phyloP scores from a whole-genome alignment of 2,113 vertebrate genomes.

The Sisor rabdophorus region DNA sequence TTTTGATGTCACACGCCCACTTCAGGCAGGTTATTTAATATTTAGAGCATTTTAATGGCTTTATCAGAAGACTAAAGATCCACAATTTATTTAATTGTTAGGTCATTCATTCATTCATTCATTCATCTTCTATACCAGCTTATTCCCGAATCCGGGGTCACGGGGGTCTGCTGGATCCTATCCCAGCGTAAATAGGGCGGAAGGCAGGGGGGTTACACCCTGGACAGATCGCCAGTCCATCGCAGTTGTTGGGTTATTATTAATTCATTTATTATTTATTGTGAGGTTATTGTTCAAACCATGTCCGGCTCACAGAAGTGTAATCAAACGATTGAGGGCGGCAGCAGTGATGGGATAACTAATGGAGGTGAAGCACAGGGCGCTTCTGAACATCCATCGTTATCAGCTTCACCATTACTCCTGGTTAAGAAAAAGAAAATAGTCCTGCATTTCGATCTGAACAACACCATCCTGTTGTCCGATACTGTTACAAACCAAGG shows the following conservation, averaged over 20 bases:
- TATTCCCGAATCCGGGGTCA: too few relatives aligned
- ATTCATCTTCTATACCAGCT: too few relatives aligned
- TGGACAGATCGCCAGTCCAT: too few relatives aligned
- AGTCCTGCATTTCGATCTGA: slow-evolving; percentile 80
- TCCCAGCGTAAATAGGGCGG: too few relatives aligned
- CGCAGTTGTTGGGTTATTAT: background rate
- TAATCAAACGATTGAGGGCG: background rate
- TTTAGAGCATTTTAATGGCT: background rate
- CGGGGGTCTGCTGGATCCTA: too few relatives aligned
- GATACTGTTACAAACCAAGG: slow-evolving; percentile 74
- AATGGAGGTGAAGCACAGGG: slow-evolving; percentile 1
- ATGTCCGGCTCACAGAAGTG: slow-evolving; percentile 27
- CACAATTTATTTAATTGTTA: background rate
- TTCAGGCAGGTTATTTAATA: background rate
- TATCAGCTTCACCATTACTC: slow-evolving; percentile 12
- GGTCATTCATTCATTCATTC: background rate
- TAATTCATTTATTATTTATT: too few relatives aligned
- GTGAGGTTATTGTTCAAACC: background rate
- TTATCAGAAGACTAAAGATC: background rate
- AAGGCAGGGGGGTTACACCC: too few relatives aligned
- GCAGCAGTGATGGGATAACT: background rate
- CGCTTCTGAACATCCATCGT: background rate
- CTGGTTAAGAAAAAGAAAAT: slow-evolving; percentile 59
- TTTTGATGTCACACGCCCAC: background rate
- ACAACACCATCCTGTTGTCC: slow-evolving; percentile 81